Conservation (phyloP, 2,888 invertebrate species). For the Papilio gigon region DNA sequence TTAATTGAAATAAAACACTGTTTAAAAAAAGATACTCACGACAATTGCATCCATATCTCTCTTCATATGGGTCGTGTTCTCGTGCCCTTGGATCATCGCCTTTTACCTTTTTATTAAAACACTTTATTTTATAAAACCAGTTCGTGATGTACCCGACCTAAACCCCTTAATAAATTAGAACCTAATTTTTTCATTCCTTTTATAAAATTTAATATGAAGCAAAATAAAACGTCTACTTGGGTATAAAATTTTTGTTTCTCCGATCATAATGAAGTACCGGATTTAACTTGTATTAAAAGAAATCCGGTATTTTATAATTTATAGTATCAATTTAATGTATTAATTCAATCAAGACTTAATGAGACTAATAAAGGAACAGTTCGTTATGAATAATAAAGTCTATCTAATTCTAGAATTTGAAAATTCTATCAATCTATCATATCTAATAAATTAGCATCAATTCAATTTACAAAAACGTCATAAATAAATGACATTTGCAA, state of each 20-base stretch:
- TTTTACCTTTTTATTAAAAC: constrained; percentile 39
- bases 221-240: constrained; percentile 4
- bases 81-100: constrained; percentile 42
- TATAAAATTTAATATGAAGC: not conserved
- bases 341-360: constrained; percentile 1
- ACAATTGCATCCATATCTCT: constrained; percentile 63
- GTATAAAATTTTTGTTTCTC: constrained; percentile 22
- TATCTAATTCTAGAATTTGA: no score
- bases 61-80: constrained; percentile 50
- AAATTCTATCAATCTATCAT: not conserved
- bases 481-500: no score
- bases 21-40: constrained; percentile 60
- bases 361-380: not conserved
- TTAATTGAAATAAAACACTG: no score
- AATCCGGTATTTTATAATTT: constrained; percentile 20
- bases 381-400: not conserved
- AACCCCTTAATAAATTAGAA: constrained; percentile 32
- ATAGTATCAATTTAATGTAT: constrained; percentile 9
- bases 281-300: not conserved
- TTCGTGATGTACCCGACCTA: constrained; percentile 37
- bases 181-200: constrained; percentile 36
- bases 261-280: not conserved
- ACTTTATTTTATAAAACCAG: constrained; percentile 37
- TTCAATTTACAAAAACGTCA: no score
- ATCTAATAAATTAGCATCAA: not conserved